Evolutionary conservation across 2,888 invertebrate species (phyloP).

Genomic region (Pyralis farinalis): DNA sequence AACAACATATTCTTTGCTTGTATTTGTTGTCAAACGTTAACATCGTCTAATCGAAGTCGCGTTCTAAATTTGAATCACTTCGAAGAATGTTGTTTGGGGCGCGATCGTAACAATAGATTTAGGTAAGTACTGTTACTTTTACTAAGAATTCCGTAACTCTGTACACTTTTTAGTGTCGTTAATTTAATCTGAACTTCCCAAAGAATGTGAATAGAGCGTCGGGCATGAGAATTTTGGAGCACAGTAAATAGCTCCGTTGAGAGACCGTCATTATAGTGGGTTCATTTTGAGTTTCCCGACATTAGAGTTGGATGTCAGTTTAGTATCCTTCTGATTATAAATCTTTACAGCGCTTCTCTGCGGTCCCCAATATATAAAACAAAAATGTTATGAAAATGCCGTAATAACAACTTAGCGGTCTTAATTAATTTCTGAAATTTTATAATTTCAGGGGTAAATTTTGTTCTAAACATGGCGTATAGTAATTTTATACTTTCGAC

Average conservation of each 20-base stretch:
- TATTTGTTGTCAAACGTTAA: conserved; percentile 60
- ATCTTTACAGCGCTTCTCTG: conserved; percentile 34
- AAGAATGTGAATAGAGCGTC: conserved; percentile 53
- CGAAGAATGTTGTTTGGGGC: conserved; percentile 53
- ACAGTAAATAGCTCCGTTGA: conserved; percentile 55
- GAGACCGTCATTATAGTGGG: conserved; percentile 60
- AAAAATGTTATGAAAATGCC: conserved; percentile 38
- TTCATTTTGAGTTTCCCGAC: conserved; percentile 56
- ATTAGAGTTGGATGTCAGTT: conserved; percentile 55
- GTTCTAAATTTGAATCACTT: conserved; percentile 61
- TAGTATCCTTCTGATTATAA: conserved; percentile 56
- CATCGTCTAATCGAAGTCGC: conserved; percentile 38
- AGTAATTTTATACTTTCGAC: no score
- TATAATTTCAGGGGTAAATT: not conserved
- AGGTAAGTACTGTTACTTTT: conserved; percentile 56
- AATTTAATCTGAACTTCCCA: conserved; percentile 53
- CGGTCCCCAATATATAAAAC: conserved; percentile 35
- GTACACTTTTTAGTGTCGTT: conserved; percentile 61
- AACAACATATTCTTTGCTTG: conserved; percentile 43
- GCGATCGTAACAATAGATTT: conserved; percentile 51
- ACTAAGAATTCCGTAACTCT: conserved; percentile 47
- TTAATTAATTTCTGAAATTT: conserved; percentile 26
- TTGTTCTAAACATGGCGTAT: no score
- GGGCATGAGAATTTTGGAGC: conserved; percentile 57
- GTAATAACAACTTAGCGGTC: conserved; percentile 22